phyloP scores from a whole-genome alignment of 2,113 vertebrate genomes.

The Natator depressus region DNA sequence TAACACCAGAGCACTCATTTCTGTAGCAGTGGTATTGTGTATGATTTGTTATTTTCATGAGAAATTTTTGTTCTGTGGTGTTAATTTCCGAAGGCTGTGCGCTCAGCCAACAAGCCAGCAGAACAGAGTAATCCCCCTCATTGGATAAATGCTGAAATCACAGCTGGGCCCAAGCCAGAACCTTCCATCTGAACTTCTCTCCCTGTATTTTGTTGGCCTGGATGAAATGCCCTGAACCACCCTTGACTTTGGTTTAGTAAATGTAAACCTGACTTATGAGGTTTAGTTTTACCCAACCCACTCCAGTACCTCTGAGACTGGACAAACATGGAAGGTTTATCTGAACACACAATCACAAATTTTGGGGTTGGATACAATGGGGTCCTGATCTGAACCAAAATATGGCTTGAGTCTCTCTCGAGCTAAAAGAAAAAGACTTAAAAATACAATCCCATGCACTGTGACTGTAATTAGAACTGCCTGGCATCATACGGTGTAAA shows the following conservation, averaged over 20 bases:
- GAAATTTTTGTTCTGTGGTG: background rate
- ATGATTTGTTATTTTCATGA: background rate
- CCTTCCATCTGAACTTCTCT: background rate
- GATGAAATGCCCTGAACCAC: background rate
- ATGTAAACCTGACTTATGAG: background rate
- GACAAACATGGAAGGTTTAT: no score
- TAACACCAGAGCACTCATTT: background rate
- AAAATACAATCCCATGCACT: background rate
- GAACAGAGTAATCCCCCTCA: background rate
- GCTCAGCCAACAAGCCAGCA: background rate
- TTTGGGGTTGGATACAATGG: background rate
- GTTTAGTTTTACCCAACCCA: background rate
- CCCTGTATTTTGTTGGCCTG: background rate
- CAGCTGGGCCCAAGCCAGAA: rapidly evolving
- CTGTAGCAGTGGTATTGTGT: background rate
- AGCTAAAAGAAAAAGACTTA: background rate
- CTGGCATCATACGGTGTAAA: background rate
- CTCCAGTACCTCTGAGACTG: background rate
- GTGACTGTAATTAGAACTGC: background rate
- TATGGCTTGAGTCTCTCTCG: background rate
- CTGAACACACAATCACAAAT: background rate
- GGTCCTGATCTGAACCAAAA: background rate
- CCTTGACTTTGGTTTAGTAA: background rate
- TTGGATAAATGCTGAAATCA: rapidly evolving
- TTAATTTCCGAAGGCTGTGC: background rate